Evolutionary conservation across 2,113 vertebrate species (phyloP).

Genomic region (Triplophysa rosa): DNA sequence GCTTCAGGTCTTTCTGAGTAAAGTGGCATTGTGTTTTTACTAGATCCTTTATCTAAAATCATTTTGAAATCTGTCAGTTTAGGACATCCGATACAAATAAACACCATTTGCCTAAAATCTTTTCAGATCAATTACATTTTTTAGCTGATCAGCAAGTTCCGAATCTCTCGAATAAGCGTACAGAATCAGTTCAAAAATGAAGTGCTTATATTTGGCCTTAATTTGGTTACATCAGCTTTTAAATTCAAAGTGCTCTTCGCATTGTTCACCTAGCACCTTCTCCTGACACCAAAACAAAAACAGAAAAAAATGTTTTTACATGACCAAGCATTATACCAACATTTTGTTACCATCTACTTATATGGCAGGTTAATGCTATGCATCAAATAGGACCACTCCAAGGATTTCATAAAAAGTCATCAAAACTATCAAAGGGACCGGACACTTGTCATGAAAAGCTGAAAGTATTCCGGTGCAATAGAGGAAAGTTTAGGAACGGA

Average conservation of each 20-base stretch:
- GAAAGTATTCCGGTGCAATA: conserved; percentile 28
- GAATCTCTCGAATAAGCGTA: not conserved
- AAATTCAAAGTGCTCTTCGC: conserved; percentile 11
- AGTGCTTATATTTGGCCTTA: not conserved
- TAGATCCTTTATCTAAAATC: not conserved
- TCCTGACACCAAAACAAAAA: not conserved
- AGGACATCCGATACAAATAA: no score
- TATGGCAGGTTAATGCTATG: conserved; percentile 25
- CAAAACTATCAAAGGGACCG: not conserved
- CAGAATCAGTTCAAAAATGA: not conserved
- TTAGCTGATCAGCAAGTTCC: not conserved
- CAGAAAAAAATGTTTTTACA: not conserved
- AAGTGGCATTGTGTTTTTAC: conserved; percentile 12
- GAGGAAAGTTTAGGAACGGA: conserved; percentile 36
- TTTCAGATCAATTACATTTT: no score
- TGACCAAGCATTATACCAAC: conserved; percentile 21
- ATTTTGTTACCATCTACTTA: conserved; percentile 15
- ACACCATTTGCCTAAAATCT: not conserved
- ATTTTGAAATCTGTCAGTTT: not conserved
- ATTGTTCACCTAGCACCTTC: not conserved
- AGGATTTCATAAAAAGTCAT: conserved; percentile 30
- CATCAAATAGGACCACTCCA: conserved; percentile 23
- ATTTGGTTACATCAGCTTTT: not conserved
- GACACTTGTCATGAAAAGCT: conserved; percentile 21
- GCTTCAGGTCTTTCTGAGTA: not conserved